These are phyloP conservation scores for Myotis davidii DNA, from an alignment of 2,113 vertebrate species.

Conservation along the genomic window DNA sequence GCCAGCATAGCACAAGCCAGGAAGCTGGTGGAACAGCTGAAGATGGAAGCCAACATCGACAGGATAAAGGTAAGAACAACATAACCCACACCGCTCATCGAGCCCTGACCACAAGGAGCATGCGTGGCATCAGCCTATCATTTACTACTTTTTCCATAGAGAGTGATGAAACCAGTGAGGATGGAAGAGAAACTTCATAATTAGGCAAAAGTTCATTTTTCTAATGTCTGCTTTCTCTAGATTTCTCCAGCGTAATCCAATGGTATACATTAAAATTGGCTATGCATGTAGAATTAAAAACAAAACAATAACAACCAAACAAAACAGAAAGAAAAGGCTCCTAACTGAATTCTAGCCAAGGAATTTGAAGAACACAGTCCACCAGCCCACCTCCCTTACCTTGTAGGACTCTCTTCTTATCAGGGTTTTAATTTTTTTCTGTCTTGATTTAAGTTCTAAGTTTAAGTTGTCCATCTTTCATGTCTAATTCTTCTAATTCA, in stretches of 20 bases:
- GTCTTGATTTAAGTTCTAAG: background rate
- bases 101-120: fast-evolving
- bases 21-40: conserved; percentile 99
- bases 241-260: background rate
- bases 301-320: background rate
- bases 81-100: fast-evolving
- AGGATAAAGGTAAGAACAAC: conserved; percentile 94
- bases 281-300: background rate
- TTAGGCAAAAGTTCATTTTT: background rate
- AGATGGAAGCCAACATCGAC: conserved; percentile 99
- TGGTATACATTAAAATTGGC: background rate
- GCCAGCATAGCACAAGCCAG: conserved; percentile 97
- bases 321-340: background rate
- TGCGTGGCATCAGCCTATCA: background rate
- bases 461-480: background rate
- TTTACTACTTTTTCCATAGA: background rate
- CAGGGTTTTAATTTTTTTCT: background rate
- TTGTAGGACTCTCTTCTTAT: background rate
- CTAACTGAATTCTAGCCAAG: background rate
- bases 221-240: background rate
- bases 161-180: background rate
- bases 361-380: background rate
- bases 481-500: background rate
- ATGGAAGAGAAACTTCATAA: background rate
- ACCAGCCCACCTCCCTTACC: background rate